Percentiles rank a stretch among this genome's conserved stretches.
phyloP scores from a whole-genome alignment of 2,113 vertebrate genomes.

The Pionites leucogaster region DNA sequence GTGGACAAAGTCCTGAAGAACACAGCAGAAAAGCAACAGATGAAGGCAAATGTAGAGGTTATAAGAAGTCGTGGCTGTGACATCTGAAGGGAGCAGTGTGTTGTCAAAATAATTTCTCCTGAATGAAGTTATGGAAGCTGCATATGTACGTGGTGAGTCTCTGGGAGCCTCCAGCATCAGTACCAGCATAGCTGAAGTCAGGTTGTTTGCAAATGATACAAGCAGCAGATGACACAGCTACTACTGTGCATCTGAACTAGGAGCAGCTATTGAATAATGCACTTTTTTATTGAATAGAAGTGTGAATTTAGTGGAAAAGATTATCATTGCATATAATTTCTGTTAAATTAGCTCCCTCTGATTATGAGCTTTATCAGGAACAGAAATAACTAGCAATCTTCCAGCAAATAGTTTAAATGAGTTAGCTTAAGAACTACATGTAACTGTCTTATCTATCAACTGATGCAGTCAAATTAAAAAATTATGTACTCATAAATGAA shows the following conservation, averaged over 20 bases:
- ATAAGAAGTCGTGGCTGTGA: background rate
- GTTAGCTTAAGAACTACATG: constrained; percentile 45
- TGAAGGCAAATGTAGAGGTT: background rate
- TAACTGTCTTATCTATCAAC: constrained; percentile 35
- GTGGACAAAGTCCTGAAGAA: background rate
- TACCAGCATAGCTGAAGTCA: background rate
- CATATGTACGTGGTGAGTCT: background rate
- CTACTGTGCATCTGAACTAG: background rate
- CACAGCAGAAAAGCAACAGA: background rate
- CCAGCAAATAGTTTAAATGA: constrained; percentile 47
- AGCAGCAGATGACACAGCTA: background rate
- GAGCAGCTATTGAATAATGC: background rate
- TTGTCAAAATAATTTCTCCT: background rate
- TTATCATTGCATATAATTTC: constrained; percentile 17
- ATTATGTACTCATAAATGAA: constrained; percentile 42
- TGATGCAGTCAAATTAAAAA: constrained; percentile 61
- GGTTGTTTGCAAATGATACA: background rate
- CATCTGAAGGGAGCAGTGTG: background rate
- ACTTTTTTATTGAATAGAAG: background rate
- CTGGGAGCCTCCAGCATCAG: background rate
- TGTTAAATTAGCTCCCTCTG: constrained; percentile 21
- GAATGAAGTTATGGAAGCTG: background rate
- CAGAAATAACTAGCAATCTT: constrained; percentile 47
- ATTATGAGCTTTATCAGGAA: constrained; percentile 33
- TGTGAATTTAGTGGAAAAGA: background rate